phyloP scores from a whole-genome alignment of 1,140 invertebrate species.

The Dreissena polymorpha region DNA sequence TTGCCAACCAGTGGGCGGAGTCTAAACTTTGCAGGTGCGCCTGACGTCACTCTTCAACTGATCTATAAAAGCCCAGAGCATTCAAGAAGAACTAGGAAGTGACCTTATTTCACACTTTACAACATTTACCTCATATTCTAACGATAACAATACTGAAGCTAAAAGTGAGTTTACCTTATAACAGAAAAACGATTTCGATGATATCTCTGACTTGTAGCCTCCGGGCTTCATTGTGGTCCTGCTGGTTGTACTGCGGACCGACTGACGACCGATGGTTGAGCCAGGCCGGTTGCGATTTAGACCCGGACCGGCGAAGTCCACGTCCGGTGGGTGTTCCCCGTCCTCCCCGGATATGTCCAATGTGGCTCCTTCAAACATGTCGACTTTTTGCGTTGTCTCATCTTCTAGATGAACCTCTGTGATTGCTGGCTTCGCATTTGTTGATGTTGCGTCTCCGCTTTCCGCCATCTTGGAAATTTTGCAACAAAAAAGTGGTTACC shows the following conservation, averaged over 20 bases:
- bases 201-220: conserved; percentile 52
- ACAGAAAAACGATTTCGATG: conserved; percentile 61
- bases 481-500: neutral
- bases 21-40: too few species aligned
- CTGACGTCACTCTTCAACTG: too few species aligned
- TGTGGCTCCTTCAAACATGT: conserved; percentile 66
- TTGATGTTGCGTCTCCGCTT: neutral
- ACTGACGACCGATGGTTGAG: conserved; percentile 63
- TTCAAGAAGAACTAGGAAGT: too few species aligned
- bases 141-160: neutral
- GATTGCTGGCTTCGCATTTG: neutral
- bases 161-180: conserved; percentile 64
- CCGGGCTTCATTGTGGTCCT: conserved; percentile 64
- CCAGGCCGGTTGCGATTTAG: conserved; percentile 64
- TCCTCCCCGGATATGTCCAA: conserved; percentile 58
- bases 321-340: conserved; percentile 26
- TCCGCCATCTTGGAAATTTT: conserved; percentile 45
- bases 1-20: too few species aligned
- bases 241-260: conserved; percentile 57
- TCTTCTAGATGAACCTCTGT: conserved; percentile 58
- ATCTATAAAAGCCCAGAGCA: too few species aligned
- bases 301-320: conserved; percentile 48
- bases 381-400: conserved; percentile 59
- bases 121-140: too few species aligned
- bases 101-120: too few species aligned